These are phyloP conservation scores for Procambarus virginalis DNA, from an alignment of 1,140 invertebrate genomes.

Conservation along the genomic window DNA sequence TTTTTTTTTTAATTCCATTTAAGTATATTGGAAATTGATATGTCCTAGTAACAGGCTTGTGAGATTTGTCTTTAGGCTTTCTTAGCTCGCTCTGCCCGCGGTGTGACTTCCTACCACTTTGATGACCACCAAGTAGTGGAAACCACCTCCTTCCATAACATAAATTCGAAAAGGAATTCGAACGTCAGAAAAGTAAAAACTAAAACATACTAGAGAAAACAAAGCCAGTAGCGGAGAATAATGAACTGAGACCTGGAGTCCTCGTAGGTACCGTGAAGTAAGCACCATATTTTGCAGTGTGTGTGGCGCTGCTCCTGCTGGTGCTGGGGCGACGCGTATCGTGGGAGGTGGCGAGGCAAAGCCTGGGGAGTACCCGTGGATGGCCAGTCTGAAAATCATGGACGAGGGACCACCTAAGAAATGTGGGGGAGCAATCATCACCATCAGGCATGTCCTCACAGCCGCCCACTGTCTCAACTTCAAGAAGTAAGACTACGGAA, in stretches of 20 bases:
- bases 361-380: conserved; percentile 32
- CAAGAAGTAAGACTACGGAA: neutral
- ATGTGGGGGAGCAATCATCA: conserved; percentile 3
- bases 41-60: no score
- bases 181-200: no score
- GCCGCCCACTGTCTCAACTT: conserved; percentile 30
- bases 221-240: neutral
- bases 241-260: no score
- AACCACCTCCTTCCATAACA: neutral
- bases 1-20: no score
- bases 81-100: no score
- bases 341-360: conserved; percentile 21
- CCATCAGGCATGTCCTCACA: neutral
- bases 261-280: neutral
- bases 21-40: no score
- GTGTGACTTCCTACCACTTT: neutral
- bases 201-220: neutral
- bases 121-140: neutral
- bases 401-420: no score
- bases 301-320: neutral
- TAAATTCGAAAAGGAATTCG: neutral
- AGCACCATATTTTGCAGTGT: neutral
- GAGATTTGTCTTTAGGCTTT: no score
- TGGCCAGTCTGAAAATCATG: neutral
- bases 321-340: conserved; percentile 4